phyloP scores from a whole-genome alignment of 2,113 vertebrate genomes.

The Haemorhous mexicanus region DNA sequence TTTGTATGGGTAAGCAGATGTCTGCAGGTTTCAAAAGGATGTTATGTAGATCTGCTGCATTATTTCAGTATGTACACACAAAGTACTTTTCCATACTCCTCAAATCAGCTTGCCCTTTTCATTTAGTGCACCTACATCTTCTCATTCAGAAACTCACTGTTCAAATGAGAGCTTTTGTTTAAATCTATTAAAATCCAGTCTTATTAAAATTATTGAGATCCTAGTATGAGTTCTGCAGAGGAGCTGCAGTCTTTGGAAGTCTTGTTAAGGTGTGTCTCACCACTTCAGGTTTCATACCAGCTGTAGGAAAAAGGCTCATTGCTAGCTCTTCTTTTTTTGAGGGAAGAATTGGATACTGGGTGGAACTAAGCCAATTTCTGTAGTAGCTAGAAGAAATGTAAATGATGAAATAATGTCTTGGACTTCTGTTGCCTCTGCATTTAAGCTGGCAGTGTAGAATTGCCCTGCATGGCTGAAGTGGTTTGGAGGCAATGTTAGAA shows the following conservation, averaged over 20 bases:
- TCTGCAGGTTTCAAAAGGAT: neutral
- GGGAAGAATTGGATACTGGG: neutral
- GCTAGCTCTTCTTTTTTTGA: neutral
- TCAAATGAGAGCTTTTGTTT: neutral
- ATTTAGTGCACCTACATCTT: neutral
- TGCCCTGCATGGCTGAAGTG: neutral
- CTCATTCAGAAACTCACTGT: neutral
- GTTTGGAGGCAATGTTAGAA: neutral
- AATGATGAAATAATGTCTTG: neutral
- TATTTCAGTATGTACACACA: neutral
- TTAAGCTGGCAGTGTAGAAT: neutral
- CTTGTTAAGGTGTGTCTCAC: neutral
- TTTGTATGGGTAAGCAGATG: neutral
- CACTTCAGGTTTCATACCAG: neutral
- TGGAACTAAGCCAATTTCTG: neutral
- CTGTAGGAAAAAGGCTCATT: neutral
- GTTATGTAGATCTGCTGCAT: neutral
- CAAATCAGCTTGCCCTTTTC: neutral
- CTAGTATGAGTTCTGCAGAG: neutral
- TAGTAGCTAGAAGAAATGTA: neutral
- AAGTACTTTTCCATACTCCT: neutral
- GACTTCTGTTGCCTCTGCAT: neutral
- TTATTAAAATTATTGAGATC: neutral
- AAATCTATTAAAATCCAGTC: neutral
- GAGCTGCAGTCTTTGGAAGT: neutral